Percentiles rank a stretch among this genome's conserved stretches.
These are phyloP conservation scores for Contarinia nasturtii DNA, from an alignment of 1,140 invertebrate species.

Conservation along the genomic window DNA sequence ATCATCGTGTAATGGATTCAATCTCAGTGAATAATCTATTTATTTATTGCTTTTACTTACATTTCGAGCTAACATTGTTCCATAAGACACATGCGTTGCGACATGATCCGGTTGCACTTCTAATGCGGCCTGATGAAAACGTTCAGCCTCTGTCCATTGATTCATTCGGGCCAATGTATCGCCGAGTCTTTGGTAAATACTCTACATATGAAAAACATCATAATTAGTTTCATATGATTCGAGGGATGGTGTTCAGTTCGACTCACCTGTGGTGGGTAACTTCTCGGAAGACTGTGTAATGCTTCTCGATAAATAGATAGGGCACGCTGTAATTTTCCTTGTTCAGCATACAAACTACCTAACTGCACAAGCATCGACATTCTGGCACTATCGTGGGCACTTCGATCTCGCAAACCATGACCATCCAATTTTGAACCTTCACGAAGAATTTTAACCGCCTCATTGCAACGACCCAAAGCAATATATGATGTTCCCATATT, in stretches of 20 bases:
- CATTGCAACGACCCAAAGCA: conserved; percentile 56
- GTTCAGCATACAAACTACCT: conserved; percentile 73
- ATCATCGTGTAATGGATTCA: neutral
- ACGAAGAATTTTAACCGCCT: conserved; percentile 65
- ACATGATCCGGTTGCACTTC: conserved; percentile 67
- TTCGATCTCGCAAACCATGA: conserved; percentile 67
- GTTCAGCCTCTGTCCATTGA: conserved; percentile 60
- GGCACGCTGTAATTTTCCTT: conserved; percentile 64
- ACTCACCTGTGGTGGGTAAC: conserved; percentile 60
- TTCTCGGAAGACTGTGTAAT: conserved; percentile 53
- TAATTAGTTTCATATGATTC: no score
- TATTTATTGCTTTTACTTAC: conserved; percentile 42
- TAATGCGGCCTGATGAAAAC: conserved; percentile 64
- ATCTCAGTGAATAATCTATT: conserved; percentile 5
- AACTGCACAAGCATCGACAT: conserved; percentile 82
- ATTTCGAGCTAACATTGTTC: conserved; percentile 73
- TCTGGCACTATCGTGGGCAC: conserved; percentile 72
- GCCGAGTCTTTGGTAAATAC: conserved; percentile 29
- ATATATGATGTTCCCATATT: conserved; percentile 80
- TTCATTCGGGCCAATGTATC: conserved; percentile 68
- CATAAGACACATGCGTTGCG: conserved; percentile 77
- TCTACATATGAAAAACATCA: conserved; percentile 4
- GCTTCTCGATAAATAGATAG: conserved; percentile 80
- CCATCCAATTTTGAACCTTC: conserved; percentile 71
- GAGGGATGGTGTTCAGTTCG: no score